Conservation (phyloP, 2,888 invertebrate species). For the Pharmacophagus antenor region DNA sequence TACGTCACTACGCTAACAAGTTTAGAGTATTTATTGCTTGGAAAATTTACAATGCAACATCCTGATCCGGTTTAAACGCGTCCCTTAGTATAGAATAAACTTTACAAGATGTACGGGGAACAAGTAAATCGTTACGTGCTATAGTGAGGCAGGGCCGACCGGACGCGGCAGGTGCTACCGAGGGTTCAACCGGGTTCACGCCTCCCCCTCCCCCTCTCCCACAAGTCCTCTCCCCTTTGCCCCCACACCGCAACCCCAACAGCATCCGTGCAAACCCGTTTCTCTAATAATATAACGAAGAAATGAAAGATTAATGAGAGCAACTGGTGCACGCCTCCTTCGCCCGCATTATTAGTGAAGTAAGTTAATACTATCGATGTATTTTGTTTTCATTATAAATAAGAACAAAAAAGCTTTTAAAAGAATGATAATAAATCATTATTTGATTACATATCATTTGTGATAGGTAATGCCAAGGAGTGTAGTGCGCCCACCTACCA, state of each 20-base stretch:
- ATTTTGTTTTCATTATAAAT: not conserved
- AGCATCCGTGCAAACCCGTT: constrained; percentile 80
- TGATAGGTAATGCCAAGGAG: no score
- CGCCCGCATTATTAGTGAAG: constrained; percentile 60
- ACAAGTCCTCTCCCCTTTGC: not conserved
- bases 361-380: constrained; percentile 31
- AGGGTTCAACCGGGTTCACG: constrained; percentile 78
- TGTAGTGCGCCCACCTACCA: no score
- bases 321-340: constrained; percentile 79
- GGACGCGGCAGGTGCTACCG: constrained; percentile 78
- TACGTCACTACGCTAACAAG: not conserved
- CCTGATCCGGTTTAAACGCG: constrained; percentile 2
- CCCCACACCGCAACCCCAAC: constrained; percentile 43
- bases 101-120: constrained; percentile 36
- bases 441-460: no score
- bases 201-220: constrained; percentile 46
- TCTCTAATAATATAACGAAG: constrained; percentile 81
- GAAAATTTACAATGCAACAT: not conserved
- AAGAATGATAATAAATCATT: no score
- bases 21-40: not conserved
- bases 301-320: constrained; percentile 81
- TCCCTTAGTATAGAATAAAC: constrained; percentile 30
- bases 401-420: not conserved
- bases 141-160: constrained; percentile 44
- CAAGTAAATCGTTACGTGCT: constrained; percentile 38